phyloP scores from a whole-genome alignment of 2,888 invertebrate genomes.

The Tromatobia lineatoria region DNA sequence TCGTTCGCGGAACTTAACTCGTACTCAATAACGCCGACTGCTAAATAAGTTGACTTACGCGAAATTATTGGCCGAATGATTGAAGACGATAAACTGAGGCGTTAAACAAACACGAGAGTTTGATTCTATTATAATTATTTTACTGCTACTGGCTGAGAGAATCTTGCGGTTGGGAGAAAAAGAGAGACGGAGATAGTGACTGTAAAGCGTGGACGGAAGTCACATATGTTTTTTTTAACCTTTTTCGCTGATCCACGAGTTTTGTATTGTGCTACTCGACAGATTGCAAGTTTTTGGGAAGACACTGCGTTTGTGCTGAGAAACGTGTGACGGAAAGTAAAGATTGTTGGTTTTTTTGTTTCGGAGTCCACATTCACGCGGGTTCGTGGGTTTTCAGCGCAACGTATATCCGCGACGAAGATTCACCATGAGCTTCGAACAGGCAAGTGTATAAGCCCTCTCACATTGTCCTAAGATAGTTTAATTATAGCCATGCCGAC shows the following conservation, averaged over 20 bases:
- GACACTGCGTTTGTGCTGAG: not conserved
- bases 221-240: conserved; percentile 5
- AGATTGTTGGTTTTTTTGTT: conserved; percentile 6
- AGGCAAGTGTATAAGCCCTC: conserved; percentile 70
- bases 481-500: conserved; percentile 82
- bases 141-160: not conserved
- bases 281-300: not conserved
- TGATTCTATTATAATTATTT: not conserved
- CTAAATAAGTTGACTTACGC: not conserved
- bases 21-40: not conserved
- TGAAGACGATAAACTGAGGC: not conserved
- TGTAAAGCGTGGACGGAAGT: conserved; percentile 21
- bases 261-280: not conserved
- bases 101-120: conserved; percentile 1
- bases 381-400: not conserved
- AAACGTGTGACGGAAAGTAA: too few species aligned
- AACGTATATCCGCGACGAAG: conserved; percentile 16
- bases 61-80: not conserved
- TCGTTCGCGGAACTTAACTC: not conserved
- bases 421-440: conserved; percentile 71
- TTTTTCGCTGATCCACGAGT: not conserved
- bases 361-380: conserved; percentile 8
- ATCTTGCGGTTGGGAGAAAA: not conserved
- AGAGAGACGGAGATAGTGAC: not conserved
- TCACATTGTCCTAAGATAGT: conserved; percentile 76